Percentiles rank a stretch among this genome's conserved stretches.
phyloP scores from a whole-genome alignment of 2,113 vertebrate genomes.

The Grallaria varia region DNA sequence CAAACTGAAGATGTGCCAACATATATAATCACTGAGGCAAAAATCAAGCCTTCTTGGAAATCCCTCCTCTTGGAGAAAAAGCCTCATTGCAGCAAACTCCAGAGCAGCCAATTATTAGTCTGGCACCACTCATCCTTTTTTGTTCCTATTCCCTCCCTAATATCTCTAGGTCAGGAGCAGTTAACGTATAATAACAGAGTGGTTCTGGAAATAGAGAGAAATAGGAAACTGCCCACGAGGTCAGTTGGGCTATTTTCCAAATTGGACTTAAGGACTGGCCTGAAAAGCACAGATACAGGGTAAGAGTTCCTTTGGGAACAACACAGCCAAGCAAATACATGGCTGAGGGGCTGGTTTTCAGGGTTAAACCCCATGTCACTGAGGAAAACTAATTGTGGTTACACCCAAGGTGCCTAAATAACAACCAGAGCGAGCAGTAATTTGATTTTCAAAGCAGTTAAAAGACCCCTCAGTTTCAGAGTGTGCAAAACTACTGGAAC shows the following conservation, averaged over 20 bases:
- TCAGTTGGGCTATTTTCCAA: not conserved
- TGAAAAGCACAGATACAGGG: not conserved
- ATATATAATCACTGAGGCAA: fast-evolving
- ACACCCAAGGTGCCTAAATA: not conserved
- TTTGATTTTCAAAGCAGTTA: not conserved
- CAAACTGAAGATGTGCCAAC: not conserved
- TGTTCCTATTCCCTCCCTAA: not conserved
- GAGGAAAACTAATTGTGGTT: not conserved
- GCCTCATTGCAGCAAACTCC: not conserved
- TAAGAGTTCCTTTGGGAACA: not conserved
- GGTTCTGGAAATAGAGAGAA: not conserved
- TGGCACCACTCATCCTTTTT: not conserved
- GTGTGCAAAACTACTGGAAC: not conserved
- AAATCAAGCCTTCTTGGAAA: not conserved
- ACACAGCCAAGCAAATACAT: not conserved
- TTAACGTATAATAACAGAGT: not conserved
- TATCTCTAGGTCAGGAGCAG: not conserved
- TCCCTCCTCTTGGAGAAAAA: not conserved
- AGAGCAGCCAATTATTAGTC: not conserved
- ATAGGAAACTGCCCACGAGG: fast-evolving
- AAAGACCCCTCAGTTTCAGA: not conserved
- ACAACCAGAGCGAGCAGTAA: not conserved
- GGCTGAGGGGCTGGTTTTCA: not conserved
- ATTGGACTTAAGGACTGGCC: not conserved
- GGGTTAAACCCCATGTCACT: not conserved